Base-by-base conservation (phyloP, 2,797 vertebrate genomes). In the Molossus molossus region DNA sequence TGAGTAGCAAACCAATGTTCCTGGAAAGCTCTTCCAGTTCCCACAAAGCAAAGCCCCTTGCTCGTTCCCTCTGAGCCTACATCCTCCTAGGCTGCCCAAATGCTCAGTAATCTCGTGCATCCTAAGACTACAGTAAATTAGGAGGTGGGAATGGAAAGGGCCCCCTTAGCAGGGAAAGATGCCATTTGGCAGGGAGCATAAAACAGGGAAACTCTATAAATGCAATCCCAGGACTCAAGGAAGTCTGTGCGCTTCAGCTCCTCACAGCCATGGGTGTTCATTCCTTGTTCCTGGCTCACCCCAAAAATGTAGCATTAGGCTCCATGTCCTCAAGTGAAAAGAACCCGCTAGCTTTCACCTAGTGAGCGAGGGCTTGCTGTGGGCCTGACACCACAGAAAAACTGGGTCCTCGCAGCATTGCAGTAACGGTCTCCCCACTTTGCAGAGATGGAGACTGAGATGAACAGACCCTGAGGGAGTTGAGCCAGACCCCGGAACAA, bases 401-500 rank as follows among this genome's bases (percentile, higher is more conserved):
- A 7, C 50, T 90, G 6, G 27, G 15, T 37, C 37, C 20, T 89
- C 27, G 57, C 21, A 64, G 5, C 64, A 53, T 5, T 40, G 50
- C 40, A 6, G 0, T 33, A 64, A 57, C 14, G 9, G 14, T 58
- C 8, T 60, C 33, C 40, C 33, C 40, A 21, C 76, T 80, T 75
- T 81, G 33, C 83, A 92, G 40, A 64, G 45, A 14, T 0, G 4
- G 60, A 94, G 84, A 88, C 64, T 70, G 85, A 96, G 67, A 27
- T 53, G 67, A 67, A 87, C 18, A 75, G 84, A 93, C 87, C 45
- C 13, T 48, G 58, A 76, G 25, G 73, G n/a, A 85, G 17, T 79
- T 80, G 40, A 40, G 45, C 2, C 40, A 73, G 58, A 57, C 76
- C 21, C 9, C 0, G 2, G 40, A 75, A 40, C 53, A 50, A 48